Base-by-base conservation (phyloP, 2,113 vertebrate species). In the Dermatemys mawii region DNA sequence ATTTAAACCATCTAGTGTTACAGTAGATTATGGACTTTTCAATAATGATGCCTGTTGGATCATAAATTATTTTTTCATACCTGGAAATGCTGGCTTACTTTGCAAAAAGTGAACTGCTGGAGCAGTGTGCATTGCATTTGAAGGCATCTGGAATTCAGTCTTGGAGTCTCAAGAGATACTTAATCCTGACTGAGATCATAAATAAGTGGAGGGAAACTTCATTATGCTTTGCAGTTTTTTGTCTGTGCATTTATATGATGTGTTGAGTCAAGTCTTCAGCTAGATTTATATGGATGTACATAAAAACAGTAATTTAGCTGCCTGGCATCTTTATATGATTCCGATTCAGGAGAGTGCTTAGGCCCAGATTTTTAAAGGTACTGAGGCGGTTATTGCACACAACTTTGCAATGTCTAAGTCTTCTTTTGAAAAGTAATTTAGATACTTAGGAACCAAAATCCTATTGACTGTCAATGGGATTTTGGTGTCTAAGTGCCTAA, bases 221-320 rank as follows among this genome's bases (percentile, higher is more conserved):
- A 54, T 80, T 90, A 90, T 53, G 81, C 75, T 84, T 83, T 89
- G 63, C 73, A 32, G 73, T 90, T 94, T 86, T 93, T 97, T 73
- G 41, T 70, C 73, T 70, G 46, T 93, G 46, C 53, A 83, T 91
- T 96, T 93, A 16, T 84, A 78, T 85, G 67, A 93, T 16, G 21
- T n/a, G 11, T 24, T 75, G 88, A 93, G 81, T 92, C 89, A 92
- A 91, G 60, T 94, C 88, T 11, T 6, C 86, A 87, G 53, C 75
- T 93, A 78, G 86, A 94, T 83, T 53, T 26, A 21, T 87, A 9
- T 83, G 83, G 29, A 88, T 9, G 21, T n/a, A 86, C 21, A 44
- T 73, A 83, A 67, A 80, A 90, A 48, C 41, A 49, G 46, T 78
- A 55, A 81, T 44, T 55, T 1, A 5, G 12, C 29, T 94, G 41